Percentiles rank a stretch among this genome's conserved stretches.
Conservation (phyloP, 2,888 invertebrate genomes). For the Dicyrtomina minuta region DNA sequence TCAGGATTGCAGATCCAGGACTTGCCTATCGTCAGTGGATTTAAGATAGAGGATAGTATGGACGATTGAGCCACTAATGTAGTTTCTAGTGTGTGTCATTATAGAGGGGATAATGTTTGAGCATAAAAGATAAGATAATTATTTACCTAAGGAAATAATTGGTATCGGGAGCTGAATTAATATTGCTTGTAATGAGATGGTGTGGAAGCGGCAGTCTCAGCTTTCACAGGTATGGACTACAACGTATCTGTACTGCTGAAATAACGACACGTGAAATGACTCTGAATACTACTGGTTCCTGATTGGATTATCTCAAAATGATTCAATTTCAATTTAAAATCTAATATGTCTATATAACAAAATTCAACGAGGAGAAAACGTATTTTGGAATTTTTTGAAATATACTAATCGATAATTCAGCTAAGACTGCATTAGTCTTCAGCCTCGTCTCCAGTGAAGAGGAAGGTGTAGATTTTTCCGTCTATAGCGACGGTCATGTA, state of each 20-base stretch:
- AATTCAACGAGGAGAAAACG: too few relatives aligned
- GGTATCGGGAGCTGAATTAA: constrained; percentile 15
- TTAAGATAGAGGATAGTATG: neutral
- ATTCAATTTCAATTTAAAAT: neutral
- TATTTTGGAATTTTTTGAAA: too few relatives aligned
- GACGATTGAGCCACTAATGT: too few relatives aligned
- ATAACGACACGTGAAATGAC: constrained; percentile 30
- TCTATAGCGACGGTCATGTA: too few relatives aligned
- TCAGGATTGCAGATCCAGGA: too few relatives aligned
- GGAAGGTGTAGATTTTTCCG: too few relatives aligned
- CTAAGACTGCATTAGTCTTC: too few relatives aligned
- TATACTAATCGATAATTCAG: too few relatives aligned
- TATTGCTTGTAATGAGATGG: constrained; percentile 28
- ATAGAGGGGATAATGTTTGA: constrained; percentile 7
- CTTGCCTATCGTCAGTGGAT: too few relatives aligned
- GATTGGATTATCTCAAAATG: neutral
- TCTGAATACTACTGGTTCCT: neutral
- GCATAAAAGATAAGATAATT: neutral
- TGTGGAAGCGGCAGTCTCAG: neutral
- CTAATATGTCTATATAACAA: too few relatives aligned
- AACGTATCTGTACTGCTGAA: constrained; percentile 11
- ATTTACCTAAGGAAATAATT: constrained; percentile 11
- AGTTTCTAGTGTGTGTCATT: neutral
- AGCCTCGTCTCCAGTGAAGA: too few relatives aligned
- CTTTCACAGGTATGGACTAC: constrained; percentile 17